Base-by-base conservation (phyloP, 1,140 invertebrate species). In the Drosophila quadrilineata region DNA sequence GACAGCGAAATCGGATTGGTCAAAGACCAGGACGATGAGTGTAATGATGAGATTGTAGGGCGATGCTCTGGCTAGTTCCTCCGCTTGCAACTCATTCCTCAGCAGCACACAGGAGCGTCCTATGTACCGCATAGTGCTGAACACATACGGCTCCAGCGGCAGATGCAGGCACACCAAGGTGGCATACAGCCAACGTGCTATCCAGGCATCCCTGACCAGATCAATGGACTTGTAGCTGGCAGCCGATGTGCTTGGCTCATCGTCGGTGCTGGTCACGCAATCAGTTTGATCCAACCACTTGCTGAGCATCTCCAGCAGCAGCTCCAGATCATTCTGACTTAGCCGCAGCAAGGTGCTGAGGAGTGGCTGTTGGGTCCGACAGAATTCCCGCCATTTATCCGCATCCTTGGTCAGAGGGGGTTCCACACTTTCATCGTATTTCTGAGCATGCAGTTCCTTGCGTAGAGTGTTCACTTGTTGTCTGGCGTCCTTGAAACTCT, bases 31-130 rank as follows among this genome's bases (percentile, higher is more conserved):
- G 0, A 62, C 65, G 50, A 89, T 88, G 0, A 89, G 29, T 3
- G 69, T 87, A 8, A 89, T 71, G 17, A 89, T 43, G 3, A 89
- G 62, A 46, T 89, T 89, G 22, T 82, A 89, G 10, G 88, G 88
- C n/a, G 69, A 66, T 3, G 86, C 88, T 4, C 75, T 71, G 8
- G 67, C 38, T 5, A 71, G 24, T 16, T 86, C 71, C 6, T 75
- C 46, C 0, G 24, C 35, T 8, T 40, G 28, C 12, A 89, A 28
- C 38, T 64, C 41, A 21, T 85, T 75, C 3, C 88, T 57, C 2
- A 76, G 36, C 6, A 64, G 36, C 12, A 89, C 71, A 48, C 79
- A 87, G 28, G 68, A 49, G 5, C 88, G 73, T 2, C 73, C 88
- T 16, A 89, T 87, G 3, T 66, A 69, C 0, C 88, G 67, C 43